Conservation (phyloP, 2,797 vertebrate genomes). For the Squalus acanthias region DNA sequence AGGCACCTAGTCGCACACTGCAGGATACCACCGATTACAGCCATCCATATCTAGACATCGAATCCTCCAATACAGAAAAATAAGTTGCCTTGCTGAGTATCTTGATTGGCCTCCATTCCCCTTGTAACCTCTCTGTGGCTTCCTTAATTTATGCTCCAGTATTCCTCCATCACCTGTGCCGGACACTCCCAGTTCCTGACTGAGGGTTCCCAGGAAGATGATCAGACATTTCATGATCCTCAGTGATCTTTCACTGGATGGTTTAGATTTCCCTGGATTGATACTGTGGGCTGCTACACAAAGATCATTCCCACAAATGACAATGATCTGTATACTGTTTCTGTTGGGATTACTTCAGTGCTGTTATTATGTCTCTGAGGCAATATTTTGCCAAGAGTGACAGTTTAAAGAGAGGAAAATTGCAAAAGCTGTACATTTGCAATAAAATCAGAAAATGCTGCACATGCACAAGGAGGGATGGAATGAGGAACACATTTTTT, state of each 20-base stretch:
- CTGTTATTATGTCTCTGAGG: too few species aligned
- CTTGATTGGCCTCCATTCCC: neutral
- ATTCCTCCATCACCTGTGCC: neutral
- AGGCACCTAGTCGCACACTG: neutral
- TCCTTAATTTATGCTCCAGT: neutral
- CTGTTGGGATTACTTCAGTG: neutral
- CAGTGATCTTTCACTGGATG: neutral
- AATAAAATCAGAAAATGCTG: slow-evolving; percentile 18
- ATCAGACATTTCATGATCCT: neutral
- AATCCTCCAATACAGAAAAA: neutral
- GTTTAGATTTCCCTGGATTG: neutral
- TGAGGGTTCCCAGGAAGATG: neutral
- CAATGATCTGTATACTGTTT: neutral
- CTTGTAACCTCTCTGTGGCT: neutral
- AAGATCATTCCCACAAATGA: neutral
- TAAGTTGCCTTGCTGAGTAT: neutral
- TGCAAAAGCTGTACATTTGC: neutral
- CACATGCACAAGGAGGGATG: neutral
- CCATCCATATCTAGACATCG: neutral
- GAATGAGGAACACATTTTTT: neutral
- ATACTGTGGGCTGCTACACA: neutral
- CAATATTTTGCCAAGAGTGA: neutral
- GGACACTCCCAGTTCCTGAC: neutral
- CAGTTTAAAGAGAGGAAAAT: neutral
- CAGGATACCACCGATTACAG: neutral